phyloP scores from a whole-genome alignment of 1,140 invertebrate genomes.

The Mesaphorura yosii region DNA sequence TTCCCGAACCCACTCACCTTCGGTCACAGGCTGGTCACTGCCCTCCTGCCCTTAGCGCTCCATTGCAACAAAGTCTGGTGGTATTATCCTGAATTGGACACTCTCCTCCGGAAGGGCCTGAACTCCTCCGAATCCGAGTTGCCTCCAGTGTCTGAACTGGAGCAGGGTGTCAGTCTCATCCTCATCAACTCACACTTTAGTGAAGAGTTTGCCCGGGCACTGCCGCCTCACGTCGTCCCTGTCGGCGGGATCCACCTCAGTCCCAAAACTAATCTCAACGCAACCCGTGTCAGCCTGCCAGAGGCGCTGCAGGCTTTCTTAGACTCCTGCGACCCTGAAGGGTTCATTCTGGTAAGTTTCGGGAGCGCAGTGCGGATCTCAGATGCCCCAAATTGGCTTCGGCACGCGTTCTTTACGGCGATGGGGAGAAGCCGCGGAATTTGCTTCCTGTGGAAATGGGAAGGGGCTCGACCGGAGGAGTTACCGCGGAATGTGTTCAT shows the following conservation, averaged over 20 bases:
- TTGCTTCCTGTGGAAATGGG: conserved; percentile 8
- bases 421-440: too few relatives aligned
- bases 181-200: conserved; percentile 8
- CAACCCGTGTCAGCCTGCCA: background rate
- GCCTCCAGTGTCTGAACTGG: background rate
- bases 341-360: too few relatives aligned
- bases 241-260: conserved; percentile 3
- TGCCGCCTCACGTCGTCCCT: conserved; percentile 3
- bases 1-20: background rate
- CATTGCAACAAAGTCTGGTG: background rate
- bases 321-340: background rate
- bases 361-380: too few relatives aligned
- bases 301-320: background rate
- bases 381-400: too few relatives aligned
- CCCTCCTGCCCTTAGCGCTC: background rate
- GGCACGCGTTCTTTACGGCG: too few relatives aligned
- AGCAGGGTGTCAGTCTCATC: conserved; percentile 2
- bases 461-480: background rate
- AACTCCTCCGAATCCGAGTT: too few relatives aligned
- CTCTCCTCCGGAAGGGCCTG: background rate
- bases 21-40: background rate
- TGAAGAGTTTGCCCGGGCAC: conserved; percentile 5
- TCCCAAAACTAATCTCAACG: too few relatives aligned
- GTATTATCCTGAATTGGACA: background rate
- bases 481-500: background rate